Conservation (phyloP, 2,888 invertebrate species). For the Lasioglossum villosulum region DNA sequence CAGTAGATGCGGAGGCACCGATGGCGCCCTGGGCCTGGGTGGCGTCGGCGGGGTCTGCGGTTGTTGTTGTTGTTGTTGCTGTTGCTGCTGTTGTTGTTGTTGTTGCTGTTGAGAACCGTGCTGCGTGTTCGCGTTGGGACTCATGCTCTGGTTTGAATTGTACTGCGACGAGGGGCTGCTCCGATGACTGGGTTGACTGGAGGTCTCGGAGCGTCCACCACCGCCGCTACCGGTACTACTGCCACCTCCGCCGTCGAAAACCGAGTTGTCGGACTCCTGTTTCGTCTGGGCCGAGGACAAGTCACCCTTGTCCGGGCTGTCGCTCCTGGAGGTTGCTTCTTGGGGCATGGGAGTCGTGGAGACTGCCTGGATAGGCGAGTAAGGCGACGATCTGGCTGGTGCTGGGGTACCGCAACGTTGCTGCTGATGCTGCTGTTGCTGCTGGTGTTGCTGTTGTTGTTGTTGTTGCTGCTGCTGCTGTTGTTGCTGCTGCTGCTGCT, state of each 20-base stretch:
- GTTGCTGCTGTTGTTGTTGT: neutral
- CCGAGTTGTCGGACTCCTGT: conserved; percentile 86
- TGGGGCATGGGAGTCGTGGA: conserved; percentile 82
- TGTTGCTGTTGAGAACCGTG: conserved; percentile 40
- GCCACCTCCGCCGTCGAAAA: conserved; percentile 86
- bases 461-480: conserved; percentile 79
- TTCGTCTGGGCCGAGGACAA: conserved; percentile 81
- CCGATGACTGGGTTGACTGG: conserved; percentile 77
- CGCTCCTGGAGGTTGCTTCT: conserved; percentile 77
- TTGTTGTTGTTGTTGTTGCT: conserved; percentile 62
- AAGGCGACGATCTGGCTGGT: conserved; percentile 84
- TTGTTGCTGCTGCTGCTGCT: conserved; percentile 75
- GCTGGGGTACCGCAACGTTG: conserved; percentile 80
- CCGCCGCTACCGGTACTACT: conserved; percentile 71
- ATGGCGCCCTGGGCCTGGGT: conserved; percentile 83
- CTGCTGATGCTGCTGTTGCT: conserved; percentile 78
- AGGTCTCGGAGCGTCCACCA: conserved; percentile 69
- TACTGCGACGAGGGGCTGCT: conserved; percentile 82
- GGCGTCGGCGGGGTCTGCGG: conserved; percentile 72
- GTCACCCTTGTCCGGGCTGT: conserved; percentile 78
- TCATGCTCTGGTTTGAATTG: conserved; percentile 78
- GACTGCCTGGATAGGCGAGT: conserved; percentile 85
- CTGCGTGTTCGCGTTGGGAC: conserved; percentile 77
- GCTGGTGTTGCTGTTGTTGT: conserved; percentile 74
- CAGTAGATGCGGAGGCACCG: conserved; percentile 85